Evolutionary conservation across 2,797 vertebrate genomes (phyloP).

Genomic region (Corythornis leucogaster): DNA sequence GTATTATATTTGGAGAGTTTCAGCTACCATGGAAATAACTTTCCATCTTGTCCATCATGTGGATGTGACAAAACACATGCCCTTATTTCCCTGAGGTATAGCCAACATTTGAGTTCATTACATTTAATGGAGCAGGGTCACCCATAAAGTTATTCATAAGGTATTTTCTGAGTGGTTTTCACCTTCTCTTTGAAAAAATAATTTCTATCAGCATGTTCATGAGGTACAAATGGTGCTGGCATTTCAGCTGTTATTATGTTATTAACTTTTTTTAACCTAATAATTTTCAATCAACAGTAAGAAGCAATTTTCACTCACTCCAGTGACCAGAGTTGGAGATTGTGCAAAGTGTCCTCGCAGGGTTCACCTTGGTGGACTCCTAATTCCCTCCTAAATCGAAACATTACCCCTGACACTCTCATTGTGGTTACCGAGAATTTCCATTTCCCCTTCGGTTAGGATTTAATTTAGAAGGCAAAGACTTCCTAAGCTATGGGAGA

Average conservation of each 20-base stretch:
- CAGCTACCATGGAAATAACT: constrained; percentile 32
- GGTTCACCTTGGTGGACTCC: constrained; percentile 49
- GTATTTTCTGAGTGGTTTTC: constrained; percentile 62
- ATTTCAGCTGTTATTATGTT: constrained; percentile 65
- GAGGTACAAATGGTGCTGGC: constrained; percentile 46
- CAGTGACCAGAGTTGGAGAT: constrained; percentile 29
- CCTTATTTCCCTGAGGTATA: constrained; percentile 61
- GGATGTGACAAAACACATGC: constrained; percentile 54
- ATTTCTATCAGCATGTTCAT: constrained; percentile 49
- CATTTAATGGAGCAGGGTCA: constrained; percentile 50
- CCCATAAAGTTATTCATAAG: constrained; percentile 42
- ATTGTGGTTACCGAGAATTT: constrained; percentile 47
- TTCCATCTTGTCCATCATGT: constrained; percentile 34
- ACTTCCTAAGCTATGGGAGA: constrained; percentile 65
- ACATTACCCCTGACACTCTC: constrained; percentile 11
- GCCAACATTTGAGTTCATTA: constrained; percentile 49
- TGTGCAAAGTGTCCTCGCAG: not conserved
- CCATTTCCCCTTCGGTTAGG: constrained; percentile 60
- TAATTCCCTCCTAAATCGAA: constrained; percentile 51
- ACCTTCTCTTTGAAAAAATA: constrained; percentile 63
- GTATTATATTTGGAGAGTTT: constrained; percentile 12
- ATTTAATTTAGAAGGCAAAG: constrained; percentile 72
- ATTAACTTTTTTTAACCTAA: constrained; percentile 64
- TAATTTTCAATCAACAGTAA: constrained; percentile 65
- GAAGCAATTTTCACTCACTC: constrained; percentile 58